Percentiles rank a stretch among this genome's conserved stretches.
Conservation (phyloP, 2,888 invertebrate species). For the Lasius platythorax region DNA sequence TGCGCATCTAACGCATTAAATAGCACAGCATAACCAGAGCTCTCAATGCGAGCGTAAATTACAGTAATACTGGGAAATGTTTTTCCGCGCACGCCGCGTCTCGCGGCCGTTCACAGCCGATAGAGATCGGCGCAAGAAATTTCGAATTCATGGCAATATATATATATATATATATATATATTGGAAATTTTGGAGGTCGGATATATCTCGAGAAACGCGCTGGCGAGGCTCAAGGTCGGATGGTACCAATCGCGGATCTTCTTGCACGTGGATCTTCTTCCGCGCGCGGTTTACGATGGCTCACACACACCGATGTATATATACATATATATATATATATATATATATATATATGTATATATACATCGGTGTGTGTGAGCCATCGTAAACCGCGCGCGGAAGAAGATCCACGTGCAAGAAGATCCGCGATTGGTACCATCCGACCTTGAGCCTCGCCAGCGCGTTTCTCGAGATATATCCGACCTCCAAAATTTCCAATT, state of each 20-base stretch:
- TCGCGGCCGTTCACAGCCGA: slow-evolving; percentile 48
- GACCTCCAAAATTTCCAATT: slow-evolving; percentile 27
- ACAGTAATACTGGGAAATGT: slow-evolving; percentile 76
- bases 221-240: slow-evolving; percentile 23
- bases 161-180: neutral
- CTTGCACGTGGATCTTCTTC: neutral
- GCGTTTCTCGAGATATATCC: neutral
- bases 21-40: slow-evolving; percentile 65
- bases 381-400: neutral
- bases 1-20: slow-evolving; percentile 69
- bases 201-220: neutral
- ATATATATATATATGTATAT: too few relatives aligned
- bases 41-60: slow-evolving; percentile 55
- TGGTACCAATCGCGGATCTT: neutral
- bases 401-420: neutral
- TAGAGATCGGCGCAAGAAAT: slow-evolving; percentile 61
- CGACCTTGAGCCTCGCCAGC: slow-evolving; percentile 23
- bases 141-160: slow-evolving; percentile 17
- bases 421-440: neutral
- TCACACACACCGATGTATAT: neutral
- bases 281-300: neutral
- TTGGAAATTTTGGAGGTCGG: slow-evolving; percentile 26
- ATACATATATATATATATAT: neutral
- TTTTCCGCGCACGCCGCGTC: slow-evolving; percentile 61
- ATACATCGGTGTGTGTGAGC: neutral